These are phyloP conservation scores for Sebastolobus alascanus DNA, from an alignment of 2,797 vertebrate species.

Conservation along the genomic window DNA sequence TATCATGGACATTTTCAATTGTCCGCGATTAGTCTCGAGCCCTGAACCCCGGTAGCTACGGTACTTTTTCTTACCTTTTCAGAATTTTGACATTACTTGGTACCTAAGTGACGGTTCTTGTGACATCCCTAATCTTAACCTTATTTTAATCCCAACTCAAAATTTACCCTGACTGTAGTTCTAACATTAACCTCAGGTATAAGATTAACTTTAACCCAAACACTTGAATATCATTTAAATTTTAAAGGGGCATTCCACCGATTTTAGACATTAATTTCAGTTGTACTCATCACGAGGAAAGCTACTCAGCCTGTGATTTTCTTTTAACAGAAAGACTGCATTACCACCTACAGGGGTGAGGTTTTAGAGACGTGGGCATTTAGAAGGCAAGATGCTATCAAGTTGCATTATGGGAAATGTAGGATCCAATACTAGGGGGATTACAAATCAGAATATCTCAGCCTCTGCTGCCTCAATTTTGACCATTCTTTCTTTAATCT, in stretches of 20 bases:
- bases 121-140: neutral
- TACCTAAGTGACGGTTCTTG: neutral
- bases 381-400: neutral
- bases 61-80: neutral
- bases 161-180: neutral
- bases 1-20: too few species aligned
- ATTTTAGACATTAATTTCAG: neutral
- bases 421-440: neutral
- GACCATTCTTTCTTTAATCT: neutral
- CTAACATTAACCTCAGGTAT: neutral
- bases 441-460: neutral
- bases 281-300: neutral
- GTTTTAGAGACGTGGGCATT: neutral
- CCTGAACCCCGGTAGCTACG: too few species aligned
- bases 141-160: neutral
- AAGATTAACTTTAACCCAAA: neutral
- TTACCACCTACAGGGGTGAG: neutral
- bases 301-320: neutral
- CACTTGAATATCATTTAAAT: neutral
- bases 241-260: slow-evolving; percentile 7
- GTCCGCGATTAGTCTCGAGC: too few species aligned
- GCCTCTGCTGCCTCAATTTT: neutral
- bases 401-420: neutral
- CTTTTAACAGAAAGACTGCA: neutral
- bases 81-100: too few species aligned